Evolutionary conservation across 2,113 vertebrate genomes (phyloP), one percentile per base, ranked within the genome.

Genomic region (Columba livia): DNA sequence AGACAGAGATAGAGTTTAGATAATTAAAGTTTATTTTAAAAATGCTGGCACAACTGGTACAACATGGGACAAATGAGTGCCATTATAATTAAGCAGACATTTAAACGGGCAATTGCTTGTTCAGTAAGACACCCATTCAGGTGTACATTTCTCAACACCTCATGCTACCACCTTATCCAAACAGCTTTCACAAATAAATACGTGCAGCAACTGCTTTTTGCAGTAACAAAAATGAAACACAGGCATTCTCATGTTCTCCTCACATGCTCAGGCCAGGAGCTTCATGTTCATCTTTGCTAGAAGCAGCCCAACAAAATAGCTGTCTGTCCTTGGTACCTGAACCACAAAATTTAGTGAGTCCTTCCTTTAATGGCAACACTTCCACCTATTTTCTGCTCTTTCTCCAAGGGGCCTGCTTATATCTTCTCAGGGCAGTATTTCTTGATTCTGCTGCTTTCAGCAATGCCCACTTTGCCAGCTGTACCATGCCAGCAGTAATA

Each of bases 1-100:
- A 70, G 86, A 71, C 75, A 92, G 91, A 86, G 70, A 95, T 96
- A 98, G 98, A 98, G 95, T 80, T 54, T 42, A 85, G 89, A 96
- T 96, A 96, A 97, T 94, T 44, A 96, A 97, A 64, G 44, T 75
- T 97, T 89, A 57, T 88, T 93, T 89, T 91, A 93, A 94, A 97
- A 94, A 97, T 71, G 72, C 88, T 96, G 93, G 88, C 95, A 97
- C 73, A 83, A 29, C 56, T 79, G 53, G 91, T 96, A 84, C 0
- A 5, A 88, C 42, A 58, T n/a, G 19, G 95, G 94, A 96, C 97
- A 97, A 95, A 79, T 92, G 93, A 97, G 97, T 79, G 17, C 97
- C 95, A 70, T 81, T 62, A 9, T 93, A 97, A 98, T 95, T 97
- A 93, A 91, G 47, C n/a, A 85, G 89, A 93, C 54, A 73, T 56